A percentile compares a stretch with the other conserved stretches of the same genome.
Conservation (phyloP, 2,888 invertebrate genomes). For the Tanytarsus gracilentus region DNA sequence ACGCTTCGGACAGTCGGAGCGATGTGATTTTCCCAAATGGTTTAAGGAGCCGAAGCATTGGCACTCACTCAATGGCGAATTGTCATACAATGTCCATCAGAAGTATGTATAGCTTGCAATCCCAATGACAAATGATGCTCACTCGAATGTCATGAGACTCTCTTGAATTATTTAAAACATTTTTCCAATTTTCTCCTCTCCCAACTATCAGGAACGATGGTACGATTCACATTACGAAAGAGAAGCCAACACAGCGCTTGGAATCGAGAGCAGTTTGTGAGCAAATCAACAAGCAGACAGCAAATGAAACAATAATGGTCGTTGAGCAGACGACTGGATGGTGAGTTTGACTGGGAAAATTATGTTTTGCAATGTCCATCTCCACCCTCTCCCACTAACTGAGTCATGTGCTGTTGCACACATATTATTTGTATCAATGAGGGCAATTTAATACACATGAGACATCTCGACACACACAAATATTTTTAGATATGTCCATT, state of each 20-base stretch:
- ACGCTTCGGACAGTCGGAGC: constrained; percentile 42
- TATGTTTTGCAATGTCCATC: background rate
- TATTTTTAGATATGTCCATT: too few species aligned
- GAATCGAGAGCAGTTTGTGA: constrained; percentile 44
- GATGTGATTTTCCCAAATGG: constrained; percentile 81
- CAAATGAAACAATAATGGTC: constrained; percentile 52
- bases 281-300: constrained; percentile 45
- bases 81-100: constrained; percentile 76
- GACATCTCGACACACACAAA: too few species aligned
- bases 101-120: constrained; percentile 37
- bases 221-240: constrained; percentile 42
- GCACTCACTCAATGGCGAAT: constrained; percentile 77
- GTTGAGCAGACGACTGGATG: constrained; percentile 67
- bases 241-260: constrained; percentile 42
- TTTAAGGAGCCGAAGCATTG: constrained; percentile 74
- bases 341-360: constrained; percentile 40
- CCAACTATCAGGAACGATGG: constrained; percentile 38
- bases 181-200: constrained; percentile 24
- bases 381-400: too few species aligned
- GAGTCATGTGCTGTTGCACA: too few species aligned
- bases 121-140: background rate
- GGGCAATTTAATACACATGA: too few species aligned
- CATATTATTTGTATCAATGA: too few species aligned
- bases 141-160: background rate
- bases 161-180: constrained; percentile 9